Evolutionary conservation across 2,888 invertebrate genomes (phyloP).

Genomic region (Drosophila lacicola): DNA sequence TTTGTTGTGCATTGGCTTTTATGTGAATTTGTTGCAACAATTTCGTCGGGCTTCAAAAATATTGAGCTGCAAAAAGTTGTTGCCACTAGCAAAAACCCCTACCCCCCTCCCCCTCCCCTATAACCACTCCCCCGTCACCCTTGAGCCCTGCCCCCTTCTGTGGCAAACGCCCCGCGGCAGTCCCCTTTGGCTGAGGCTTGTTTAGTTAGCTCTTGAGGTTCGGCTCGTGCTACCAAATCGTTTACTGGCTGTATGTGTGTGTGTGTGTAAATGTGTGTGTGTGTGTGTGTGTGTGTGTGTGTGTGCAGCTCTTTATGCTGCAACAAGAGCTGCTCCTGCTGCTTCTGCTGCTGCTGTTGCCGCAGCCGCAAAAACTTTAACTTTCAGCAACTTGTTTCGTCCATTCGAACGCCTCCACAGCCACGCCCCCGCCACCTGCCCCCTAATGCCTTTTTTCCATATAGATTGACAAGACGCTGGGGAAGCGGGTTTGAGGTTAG

Average conservation of each 20-base stretch:
- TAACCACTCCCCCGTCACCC: not conserved
- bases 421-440: not conserved
- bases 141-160: not conserved
- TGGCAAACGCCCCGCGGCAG: not conserved
- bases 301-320: slow-evolving; percentile 55
- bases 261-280: not conserved
- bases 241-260: slow-evolving; percentile 42
- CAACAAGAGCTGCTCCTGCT: slow-evolving; percentile 42
- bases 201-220: slow-evolving; percentile 58
- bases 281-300: slow-evolving; percentile 24
- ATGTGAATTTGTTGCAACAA: slow-evolving; percentile 67
- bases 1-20: slow-evolving; percentile 30
- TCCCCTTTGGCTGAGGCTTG: slow-evolving; percentile 20
- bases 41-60: slow-evolving; percentile 68
- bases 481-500: slow-evolving; percentile 1
- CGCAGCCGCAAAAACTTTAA: slow-evolving; percentile 73
- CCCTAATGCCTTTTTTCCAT: slow-evolving; percentile 12
- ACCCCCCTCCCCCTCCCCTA: not conserved
- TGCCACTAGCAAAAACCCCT: slow-evolving; percentile 36
- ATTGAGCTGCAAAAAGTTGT: slow-evolving; percentile 69
- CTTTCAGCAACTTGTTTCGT: slow-evolving; percentile 70
- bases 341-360: slow-evolving; percentile 21
- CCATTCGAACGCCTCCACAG: slow-evolving; percentile 26
- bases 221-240: slow-evolving; percentile 53
- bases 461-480: slow-evolving; percentile 11